A percentile compares a stretch with the other conserved stretches of the same genome.
phyloP scores from a whole-genome alignment of 2,113 vertebrate species.

The Antennarius striatus region DNA sequence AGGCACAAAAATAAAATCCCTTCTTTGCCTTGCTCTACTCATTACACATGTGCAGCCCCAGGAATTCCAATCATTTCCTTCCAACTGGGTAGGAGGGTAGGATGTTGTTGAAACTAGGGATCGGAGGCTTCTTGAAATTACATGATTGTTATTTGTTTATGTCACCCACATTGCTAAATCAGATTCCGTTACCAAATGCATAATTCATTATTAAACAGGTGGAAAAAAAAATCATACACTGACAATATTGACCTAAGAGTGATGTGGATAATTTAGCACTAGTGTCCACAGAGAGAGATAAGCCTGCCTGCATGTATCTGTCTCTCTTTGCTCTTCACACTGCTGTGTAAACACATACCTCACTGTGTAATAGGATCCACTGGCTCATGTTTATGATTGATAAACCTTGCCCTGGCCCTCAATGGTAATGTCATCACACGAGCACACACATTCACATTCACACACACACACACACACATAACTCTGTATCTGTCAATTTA shows the following conservation, averaged over 20 bases:
- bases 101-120: slow-evolving; percentile 53
- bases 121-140: slow-evolving; percentile 37
- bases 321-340: slow-evolving; percentile 70
- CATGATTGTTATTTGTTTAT: slow-evolving; percentile 24
- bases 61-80: slow-evolving; percentile 73
- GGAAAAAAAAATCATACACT: background rate
- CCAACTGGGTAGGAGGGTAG: slow-evolving; percentile 51
- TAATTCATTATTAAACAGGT: slow-evolving; percentile 29
- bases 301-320: slow-evolving; percentile 34
- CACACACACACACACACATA: slow-evolving; percentile 17
- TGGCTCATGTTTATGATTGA: slow-evolving; percentile 75
- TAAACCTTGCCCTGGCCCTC: slow-evolving; percentile 73
- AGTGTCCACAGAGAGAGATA: slow-evolving; percentile 37
- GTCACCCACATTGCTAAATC: slow-evolving; percentile 31
- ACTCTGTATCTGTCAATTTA: slow-evolving; percentile 12
- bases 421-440: slow-evolving; percentile 56
- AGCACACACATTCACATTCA: slow-evolving; percentile 14
- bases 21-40: slow-evolving; percentile 40
- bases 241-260: slow-evolving; percentile 15
- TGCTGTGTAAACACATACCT: slow-evolving; percentile 73
- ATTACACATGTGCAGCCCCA: slow-evolving; percentile 67
- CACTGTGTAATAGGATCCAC: slow-evolving; percentile 59
- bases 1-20: slow-evolving; percentile 19
- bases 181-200: slow-evolving; percentile 21
- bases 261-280: slow-evolving; percentile 25